These are phyloP conservation scores for Gallinago jamesoni DNA, from an alignment of 2,113 vertebrate genomes.

Conservation along the genomic window DNA sequence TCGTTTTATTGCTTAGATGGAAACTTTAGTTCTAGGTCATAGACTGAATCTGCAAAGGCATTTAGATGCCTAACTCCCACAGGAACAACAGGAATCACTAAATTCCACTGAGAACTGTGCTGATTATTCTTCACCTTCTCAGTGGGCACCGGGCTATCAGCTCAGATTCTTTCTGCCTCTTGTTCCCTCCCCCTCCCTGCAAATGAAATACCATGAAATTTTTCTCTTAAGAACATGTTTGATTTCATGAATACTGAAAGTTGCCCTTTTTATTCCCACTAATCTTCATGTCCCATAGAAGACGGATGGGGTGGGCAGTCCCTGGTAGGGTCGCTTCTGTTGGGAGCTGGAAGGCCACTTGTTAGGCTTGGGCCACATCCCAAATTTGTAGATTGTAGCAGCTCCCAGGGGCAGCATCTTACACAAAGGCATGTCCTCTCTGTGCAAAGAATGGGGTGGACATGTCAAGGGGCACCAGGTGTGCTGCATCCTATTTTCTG, in stretches of 20 bases:
- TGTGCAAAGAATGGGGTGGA: accelerated
- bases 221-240: neutral
- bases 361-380: neutral
- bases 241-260: neutral
- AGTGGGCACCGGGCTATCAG: neutral
- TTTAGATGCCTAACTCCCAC: neutral
- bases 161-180: neutral
- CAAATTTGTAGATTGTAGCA: accelerated
- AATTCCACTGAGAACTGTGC: neutral
- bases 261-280: neutral
- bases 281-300: neutral
- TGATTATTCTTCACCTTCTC: neutral
- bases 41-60: neutral
- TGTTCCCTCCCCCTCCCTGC: neutral
- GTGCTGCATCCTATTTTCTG: neutral
- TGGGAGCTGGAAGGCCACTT: neutral
- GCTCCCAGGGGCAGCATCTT: neutral
- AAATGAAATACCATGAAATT: neutral
- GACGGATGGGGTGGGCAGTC: neutral
- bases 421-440: neutral
- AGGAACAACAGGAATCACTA: neutral
- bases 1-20: neutral
- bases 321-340: accelerated
- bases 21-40: neutral
- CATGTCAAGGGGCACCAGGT: neutral